Percentiles rank a stretch among this genome's conserved stretches.
phyloP scores from a whole-genome alignment of 2,797 vertebrate species.

The Gymnodraco acuticeps region DNA sequence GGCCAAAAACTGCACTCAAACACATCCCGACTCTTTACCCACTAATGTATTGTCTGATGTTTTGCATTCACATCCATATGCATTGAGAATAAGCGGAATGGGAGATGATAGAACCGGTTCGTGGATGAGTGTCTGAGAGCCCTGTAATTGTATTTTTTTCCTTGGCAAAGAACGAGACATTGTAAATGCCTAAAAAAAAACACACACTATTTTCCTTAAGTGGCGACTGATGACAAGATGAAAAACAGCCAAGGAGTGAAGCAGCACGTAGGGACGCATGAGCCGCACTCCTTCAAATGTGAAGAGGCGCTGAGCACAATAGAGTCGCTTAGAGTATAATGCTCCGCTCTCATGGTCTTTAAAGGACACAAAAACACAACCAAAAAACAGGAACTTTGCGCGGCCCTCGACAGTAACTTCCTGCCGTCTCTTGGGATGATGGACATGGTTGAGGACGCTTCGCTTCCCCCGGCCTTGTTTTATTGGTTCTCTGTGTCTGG shows the following conservation, averaged over 20 bases:
- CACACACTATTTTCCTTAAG: conserved; percentile 63
- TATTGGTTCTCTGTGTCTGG: conserved; percentile 46
- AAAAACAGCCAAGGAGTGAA: conserved; percentile 59
- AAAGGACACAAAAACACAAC: conserved; percentile 2
- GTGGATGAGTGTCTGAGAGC: conserved; percentile 44
- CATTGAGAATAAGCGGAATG: background rate
- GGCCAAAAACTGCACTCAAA: conserved; percentile 24
- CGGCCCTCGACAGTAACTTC: conserved; percentile 52
- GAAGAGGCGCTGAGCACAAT: conserved; percentile 47
- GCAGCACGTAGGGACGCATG: conserved; percentile 36
- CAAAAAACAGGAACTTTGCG: conserved; percentile 28
- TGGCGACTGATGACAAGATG: conserved; percentile 62
- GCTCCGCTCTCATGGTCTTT: conserved; percentile 18
- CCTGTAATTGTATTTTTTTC: conserved; percentile 57
- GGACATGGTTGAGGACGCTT: conserved; percentile 47
- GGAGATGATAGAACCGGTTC: conserved; percentile 30
- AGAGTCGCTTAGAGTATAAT: conserved; percentile 25
- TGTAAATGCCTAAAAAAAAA: conserved; percentile 39
- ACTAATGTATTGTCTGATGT: conserved; percentile 6
- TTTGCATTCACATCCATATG: conserved; percentile 38
- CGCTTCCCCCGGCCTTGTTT: conserved; percentile 34
- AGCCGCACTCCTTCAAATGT: conserved; percentile 53
- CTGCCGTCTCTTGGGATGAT: conserved; percentile 14
- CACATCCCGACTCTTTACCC: conserved; percentile 17
- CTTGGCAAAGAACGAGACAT: conserved; percentile 51